Conservation (phyloP, 2,113 vertebrate species). For the Nasalis larvatus region DNA sequence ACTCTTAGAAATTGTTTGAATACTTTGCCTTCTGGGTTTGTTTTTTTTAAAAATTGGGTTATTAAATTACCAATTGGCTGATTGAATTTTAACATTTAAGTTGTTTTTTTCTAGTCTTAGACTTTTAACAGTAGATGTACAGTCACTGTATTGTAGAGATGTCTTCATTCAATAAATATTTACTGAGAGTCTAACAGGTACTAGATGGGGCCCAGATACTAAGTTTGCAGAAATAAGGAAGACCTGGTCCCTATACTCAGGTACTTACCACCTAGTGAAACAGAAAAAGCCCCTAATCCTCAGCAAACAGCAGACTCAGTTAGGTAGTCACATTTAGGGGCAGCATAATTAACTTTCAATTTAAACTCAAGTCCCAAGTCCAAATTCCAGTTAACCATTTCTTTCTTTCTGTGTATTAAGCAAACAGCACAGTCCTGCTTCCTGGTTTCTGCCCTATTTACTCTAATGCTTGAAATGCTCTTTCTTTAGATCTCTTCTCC, state of each 20-base stretch:
- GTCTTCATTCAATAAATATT: not conserved
- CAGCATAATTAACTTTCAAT: not conserved
- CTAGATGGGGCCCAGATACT: too few species aligned
- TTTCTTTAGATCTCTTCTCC: not conserved
- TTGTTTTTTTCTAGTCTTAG: not conserved
- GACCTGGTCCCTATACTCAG: rapidly evolving
- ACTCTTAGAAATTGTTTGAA: not conserved
- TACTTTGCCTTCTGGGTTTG: not conserved
- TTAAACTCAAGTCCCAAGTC: not conserved
- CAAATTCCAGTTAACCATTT: not conserved
- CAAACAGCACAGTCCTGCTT: not conserved
- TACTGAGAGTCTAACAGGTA: not conserved
- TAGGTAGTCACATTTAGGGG: too few species aligned
- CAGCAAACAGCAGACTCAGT: too few species aligned
- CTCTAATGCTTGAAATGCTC: not conserved
- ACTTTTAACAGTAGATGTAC: not conserved
- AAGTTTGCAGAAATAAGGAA: not conserved
- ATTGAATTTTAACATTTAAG: not conserved
- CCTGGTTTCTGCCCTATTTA: not conserved
- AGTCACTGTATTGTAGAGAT: not conserved
- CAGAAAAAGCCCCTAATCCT: not conserved
- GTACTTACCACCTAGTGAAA: not conserved
- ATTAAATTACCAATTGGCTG: not conserved
- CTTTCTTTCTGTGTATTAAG: not conserved
- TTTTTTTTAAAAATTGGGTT: not conserved